Percentiles rank a stretch among this genome's conserved stretches.
Conservation (phyloP, 2,888 invertebrate species). For the Entomobrya proxima region DNA sequence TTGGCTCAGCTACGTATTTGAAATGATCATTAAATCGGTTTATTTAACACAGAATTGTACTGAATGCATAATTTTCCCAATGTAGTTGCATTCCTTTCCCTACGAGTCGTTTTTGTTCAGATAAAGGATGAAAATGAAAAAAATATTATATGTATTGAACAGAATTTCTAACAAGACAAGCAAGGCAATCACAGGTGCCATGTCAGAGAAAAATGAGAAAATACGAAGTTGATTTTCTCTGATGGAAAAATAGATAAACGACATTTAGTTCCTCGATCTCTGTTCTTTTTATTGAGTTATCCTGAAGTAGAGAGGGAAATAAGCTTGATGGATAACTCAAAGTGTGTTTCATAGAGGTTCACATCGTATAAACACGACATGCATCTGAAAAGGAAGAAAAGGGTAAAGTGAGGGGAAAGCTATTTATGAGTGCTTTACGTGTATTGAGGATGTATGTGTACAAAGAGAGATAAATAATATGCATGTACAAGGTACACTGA, state of each 20-base stretch:
- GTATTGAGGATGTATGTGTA: too few relatives aligned
- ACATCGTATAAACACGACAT: not conserved
- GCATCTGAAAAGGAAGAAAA: not conserved
- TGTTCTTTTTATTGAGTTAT: conserved; percentile 52
- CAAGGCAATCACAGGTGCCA: conserved; percentile 36
- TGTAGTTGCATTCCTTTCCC: not conserved
- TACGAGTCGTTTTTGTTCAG: not conserved
- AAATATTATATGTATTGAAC: conserved; percentile 3
- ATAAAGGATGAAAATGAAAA: not conserved
- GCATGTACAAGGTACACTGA: not conserved
- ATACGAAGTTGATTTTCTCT: conserved; percentile 45
- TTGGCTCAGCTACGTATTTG: too few relatives aligned
- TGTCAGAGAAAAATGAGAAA: conserved; percentile 2
- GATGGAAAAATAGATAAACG: conserved; percentile 48
- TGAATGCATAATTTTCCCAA: not conserved
- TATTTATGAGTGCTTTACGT: not conserved
- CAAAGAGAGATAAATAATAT: not conserved
- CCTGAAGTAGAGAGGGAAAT: conserved; percentile 34
- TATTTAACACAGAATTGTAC: too few relatives aligned
- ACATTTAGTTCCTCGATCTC: conserved; percentile 50
- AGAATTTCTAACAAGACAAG: conserved; percentile 36
- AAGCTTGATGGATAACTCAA: conserved; percentile 49
- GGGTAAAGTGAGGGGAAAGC: not conserved
- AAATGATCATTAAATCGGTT: too few relatives aligned
- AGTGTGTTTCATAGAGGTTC: not conserved